Evolutionary conservation across 2,113 vertebrate species (phyloP).

Genomic region (Platysternon megacephalum): DNA sequence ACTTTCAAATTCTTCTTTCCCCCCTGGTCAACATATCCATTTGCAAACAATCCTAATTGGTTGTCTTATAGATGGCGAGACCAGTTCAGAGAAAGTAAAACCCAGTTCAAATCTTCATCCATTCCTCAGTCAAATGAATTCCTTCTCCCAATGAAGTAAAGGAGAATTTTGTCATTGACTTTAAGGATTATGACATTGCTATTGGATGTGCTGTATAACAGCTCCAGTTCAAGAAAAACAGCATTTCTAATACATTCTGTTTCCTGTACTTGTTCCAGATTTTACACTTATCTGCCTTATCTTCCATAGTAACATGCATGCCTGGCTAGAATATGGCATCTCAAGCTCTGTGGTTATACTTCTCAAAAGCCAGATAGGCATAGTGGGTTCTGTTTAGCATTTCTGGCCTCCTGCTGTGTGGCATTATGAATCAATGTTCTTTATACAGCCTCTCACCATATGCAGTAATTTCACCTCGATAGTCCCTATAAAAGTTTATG

Average conservation of each 20-base stretch:
- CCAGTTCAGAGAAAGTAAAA: neutral
- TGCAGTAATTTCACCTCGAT: neutral
- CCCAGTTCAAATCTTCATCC: neutral
- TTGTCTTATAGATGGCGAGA: neutral
- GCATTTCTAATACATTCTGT: neutral
- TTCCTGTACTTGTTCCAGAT: conserved; percentile 19
- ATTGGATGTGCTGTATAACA: neutral
- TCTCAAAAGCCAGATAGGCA: neutral
- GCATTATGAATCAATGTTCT: conserved; percentile 6
- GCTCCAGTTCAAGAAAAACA: neutral
- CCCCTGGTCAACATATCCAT: neutral
- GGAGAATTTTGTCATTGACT: neutral
- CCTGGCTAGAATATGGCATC: neutral
- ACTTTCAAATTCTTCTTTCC: conserved; percentile 58
- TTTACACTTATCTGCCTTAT: conserved; percentile 50
- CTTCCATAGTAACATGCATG: conserved; percentile 36
- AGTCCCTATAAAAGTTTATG: neutral
- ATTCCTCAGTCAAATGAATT: neutral
- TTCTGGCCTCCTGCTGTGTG: conserved; percentile 30
- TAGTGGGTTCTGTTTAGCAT: conserved; percentile 33
- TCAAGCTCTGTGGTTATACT: conserved; percentile 25
- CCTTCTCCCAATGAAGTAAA: neutral
- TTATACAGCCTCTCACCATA: conserved; percentile 31
- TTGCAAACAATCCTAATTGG: neutral
- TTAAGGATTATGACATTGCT: conserved; percentile 2